Percentiles rank a stretch among this genome's conserved stretches.
Conservation (phyloP, 2,797 vertebrate species). For the Chelidonichthys spinosus region DNA sequence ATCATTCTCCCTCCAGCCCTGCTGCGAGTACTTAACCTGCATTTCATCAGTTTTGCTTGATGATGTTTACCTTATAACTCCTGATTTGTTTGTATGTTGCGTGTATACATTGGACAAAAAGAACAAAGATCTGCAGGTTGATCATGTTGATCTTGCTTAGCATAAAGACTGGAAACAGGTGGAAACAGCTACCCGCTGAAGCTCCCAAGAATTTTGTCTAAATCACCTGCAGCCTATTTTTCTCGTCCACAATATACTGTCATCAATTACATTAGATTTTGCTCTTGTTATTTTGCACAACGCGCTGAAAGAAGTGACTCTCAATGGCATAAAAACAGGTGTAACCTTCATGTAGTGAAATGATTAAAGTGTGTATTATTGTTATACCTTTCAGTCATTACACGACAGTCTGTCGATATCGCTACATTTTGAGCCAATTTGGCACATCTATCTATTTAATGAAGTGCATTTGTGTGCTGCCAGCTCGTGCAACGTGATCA, state of each 20-base stretch:
- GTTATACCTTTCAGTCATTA: background rate
- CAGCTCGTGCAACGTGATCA: background rate
- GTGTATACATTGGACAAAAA: background rate
- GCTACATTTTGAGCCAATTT: background rate
- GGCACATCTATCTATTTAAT: slow-evolving; percentile 1
- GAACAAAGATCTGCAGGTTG: background rate
- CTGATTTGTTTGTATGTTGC: background rate
- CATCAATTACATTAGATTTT: background rate
- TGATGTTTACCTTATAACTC: slow-evolving; percentile 1
- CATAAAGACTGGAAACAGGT: background rate
- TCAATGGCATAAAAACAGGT: background rate
- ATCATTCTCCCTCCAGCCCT: background rate
- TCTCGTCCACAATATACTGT: background rate
- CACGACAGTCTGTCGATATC: background rate
- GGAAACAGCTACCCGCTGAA: background rate
- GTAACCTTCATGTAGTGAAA: background rate
- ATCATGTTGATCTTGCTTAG: too few species aligned
- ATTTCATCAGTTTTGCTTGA: background rate
- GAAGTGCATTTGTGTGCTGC: background rate
- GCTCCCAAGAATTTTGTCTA: background rate
- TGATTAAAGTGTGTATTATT: background rate
- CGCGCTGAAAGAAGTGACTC: background rate
- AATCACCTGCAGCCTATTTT: background rate
- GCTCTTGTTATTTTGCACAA: background rate
- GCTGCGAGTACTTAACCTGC: background rate